Percentiles rank a stretch among this genome's conserved stretches.
Evolutionary conservation across 2,888 invertebrate species (phyloP).

Genomic region (Eupithecia tripunctaria): DNA sequence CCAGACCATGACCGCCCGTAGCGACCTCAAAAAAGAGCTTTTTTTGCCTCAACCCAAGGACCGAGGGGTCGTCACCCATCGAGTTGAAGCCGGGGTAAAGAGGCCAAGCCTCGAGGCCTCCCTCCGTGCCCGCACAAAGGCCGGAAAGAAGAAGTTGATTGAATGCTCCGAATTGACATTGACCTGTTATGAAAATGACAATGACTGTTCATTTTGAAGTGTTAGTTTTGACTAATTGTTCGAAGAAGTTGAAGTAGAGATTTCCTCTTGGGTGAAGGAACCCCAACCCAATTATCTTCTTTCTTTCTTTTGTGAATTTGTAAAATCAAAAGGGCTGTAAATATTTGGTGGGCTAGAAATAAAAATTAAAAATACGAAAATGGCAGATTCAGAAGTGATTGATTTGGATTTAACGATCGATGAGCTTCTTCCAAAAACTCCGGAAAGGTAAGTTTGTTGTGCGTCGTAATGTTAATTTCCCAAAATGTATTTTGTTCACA

Average conservation of each 20-base stretch:
- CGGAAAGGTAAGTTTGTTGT: conserved; percentile 69
- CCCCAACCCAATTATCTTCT: neutral
- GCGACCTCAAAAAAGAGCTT: no score
- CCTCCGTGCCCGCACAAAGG: no score
- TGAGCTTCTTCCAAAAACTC: conserved; percentile 80
- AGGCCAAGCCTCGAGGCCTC: no score
- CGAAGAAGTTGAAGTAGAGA: conserved; percentile 28
- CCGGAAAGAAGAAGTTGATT: no score
- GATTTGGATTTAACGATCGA: conserved; percentile 78
- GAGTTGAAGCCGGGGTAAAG: no score
- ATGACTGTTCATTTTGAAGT: no score
- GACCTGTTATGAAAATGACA: no score
- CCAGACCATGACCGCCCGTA: no score
- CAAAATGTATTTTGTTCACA: neutral
- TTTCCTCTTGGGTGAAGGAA: neutral
- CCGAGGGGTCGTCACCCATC: no score
- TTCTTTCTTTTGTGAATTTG: conserved; percentile 67
- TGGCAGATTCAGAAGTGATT: conserved; percentile 78
- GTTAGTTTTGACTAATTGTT: conserved; percentile 32
- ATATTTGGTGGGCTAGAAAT: conserved; percentile 51
- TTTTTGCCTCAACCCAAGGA: no score
- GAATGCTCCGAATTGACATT: no score
- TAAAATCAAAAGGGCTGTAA: conserved; percentile 53
- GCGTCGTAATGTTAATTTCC: neutral
- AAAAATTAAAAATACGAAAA: conserved; percentile 57